Base-by-base conservation (phyloP, 2,797 vertebrate genomes). In the Chelonia mydas region DNA sequence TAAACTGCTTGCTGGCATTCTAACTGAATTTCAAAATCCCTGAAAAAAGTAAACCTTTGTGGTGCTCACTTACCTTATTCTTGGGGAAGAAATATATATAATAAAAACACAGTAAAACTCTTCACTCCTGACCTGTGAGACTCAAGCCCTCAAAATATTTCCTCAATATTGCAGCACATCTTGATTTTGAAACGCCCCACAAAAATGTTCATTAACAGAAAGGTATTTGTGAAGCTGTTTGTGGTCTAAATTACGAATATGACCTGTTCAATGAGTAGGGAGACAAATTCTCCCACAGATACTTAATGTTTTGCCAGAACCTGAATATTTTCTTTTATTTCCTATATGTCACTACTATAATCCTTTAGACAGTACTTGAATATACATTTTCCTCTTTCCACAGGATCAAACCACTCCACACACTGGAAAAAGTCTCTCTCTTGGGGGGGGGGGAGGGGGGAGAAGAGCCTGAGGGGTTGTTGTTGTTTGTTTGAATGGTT, bases 1-100 rank as follows among this genome's bases (percentile, higher is more conserved):
- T 98, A 98, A 98, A 98, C 98, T 98, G 97, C 97, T 98, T 97
- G 98, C 97, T 98, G 98, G 98, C 98, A 98, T 98, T 97, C 97
- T 98, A 80, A 93, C 96, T 97, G 98, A 98, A 98, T 98, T 98
- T 98, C 98, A 98, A 98, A 98, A 98, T 97, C 97, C 97, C 94
- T 96, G 95, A 97, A 98, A 98, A 98, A 98, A 97, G 97, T 94
- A 97, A 97, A 97, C 96, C 98, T 98, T 98, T 98, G 98, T 98
- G 97, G 88, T 87, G 90, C 93, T 98, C 97, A 95, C 97, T 98
- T 98, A 97, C 96, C 97, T 98, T 95, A 96, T 96, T 97, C 96
- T 95, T 97, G 78, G 93, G 27, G 37, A 5, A 19, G 79, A 95
- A 84, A 94, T 87, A 94, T 17, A 76, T 82, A 82, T 78, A 94